phyloP scores from a whole-genome alignment of 2,797 vertebrate species.

The Sciurus carolinensis region DNA sequence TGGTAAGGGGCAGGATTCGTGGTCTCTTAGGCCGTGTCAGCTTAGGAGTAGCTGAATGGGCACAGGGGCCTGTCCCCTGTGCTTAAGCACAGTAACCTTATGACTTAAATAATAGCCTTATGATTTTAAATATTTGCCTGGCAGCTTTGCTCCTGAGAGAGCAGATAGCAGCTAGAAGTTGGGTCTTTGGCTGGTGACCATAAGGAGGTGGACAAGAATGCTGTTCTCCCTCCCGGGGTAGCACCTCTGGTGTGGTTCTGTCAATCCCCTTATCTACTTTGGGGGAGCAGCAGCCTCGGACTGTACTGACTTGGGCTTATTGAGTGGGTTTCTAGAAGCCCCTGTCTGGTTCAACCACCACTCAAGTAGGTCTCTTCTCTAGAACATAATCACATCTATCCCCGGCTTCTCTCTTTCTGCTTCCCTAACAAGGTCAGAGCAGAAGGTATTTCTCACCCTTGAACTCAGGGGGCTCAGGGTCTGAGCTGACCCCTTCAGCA shows the following conservation, averaged over 20 bases:
- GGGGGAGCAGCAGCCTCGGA: not conserved
- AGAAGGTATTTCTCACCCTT: not conserved
- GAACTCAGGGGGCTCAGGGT: not conserved
- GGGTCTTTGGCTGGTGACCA: not conserved
- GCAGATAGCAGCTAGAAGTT: not conserved
- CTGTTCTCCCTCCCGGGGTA: fast-evolving
- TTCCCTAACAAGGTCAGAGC: not conserved
- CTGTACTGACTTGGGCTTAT: not conserved
- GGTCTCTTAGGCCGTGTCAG: not conserved
- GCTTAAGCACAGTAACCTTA: not conserved
- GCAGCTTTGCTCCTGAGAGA: not conserved
- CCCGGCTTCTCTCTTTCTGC: not conserved
- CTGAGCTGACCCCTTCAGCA: not conserved
- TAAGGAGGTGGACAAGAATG: not conserved
- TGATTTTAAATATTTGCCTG: not conserved
- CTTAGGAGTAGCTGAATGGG: not conserved
- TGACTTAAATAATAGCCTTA: not conserved
- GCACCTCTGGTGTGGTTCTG: not conserved
- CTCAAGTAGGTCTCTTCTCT: not conserved
- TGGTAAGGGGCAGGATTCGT: not conserved
- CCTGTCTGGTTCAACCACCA: not conserved
- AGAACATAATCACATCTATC: not conserved
- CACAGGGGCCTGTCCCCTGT: not conserved
- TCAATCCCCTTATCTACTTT: not conserved
- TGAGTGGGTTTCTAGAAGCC: not conserved